Base-by-base conservation (phyloP, 2,113 vertebrate genomes). In the Chunga burmeisteri region DNA sequence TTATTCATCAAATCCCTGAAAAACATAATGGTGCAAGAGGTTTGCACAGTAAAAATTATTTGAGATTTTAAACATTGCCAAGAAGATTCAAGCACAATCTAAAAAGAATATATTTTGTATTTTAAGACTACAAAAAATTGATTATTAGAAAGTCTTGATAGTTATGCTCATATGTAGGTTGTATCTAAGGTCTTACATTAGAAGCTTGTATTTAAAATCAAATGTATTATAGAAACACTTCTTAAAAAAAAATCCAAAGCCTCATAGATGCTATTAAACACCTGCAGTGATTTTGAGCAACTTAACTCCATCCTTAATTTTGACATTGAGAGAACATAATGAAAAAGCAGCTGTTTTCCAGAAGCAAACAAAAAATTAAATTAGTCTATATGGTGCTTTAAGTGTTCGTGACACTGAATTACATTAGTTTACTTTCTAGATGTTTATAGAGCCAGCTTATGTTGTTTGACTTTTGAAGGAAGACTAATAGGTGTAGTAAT, bases 391-490 rank as follows among this genome's bases (percentile, higher is more conserved):
- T 36, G 36, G 58, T 59, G 40, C 70, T 94, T 4, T 71, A 94
- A 86, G 74, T 74, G 71, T 77, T 89, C 11, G 0, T 38, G 65
- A 84, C 52, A n/a, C 86, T 63, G 67, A 88, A 91, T 83, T 68
- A 70, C 79, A 70, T 52, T 67, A 71, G 16, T 92, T 96, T 93
- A 80, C 70, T 62, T 53, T 81, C 47, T 94, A 90, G 65, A 77
- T 95, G 89, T 97, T 97, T 96, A 96, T 85, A 92, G 72, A 96
- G 62, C 58, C 83, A 93, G 52, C 55, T 73, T 52, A 36, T 74
- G 67, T 89, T 96, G 89, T 95, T 97, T 96, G 94, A 96, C 75
- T 95, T 95, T 95, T 92, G 82, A 93, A 58, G 26, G 97, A 97
- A 97, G 96, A 96, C 94, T 90, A 95, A 96, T 96, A 94, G 93